Conservation (phyloP, 2,113 vertebrate genomes). For the Felis chaus region DNA sequence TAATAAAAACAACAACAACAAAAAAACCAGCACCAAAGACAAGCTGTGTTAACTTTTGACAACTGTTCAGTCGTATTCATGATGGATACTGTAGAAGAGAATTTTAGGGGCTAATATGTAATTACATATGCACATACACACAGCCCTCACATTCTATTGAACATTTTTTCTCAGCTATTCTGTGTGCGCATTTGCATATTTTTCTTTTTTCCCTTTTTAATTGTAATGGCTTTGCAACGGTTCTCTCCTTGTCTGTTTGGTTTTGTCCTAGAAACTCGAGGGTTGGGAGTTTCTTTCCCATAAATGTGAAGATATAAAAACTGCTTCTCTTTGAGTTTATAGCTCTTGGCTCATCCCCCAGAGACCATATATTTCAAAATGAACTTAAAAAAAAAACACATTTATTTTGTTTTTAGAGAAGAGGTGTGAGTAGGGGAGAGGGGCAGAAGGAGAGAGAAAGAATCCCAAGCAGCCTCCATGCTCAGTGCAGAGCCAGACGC, state of each 20-base stretch:
- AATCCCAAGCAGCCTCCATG: no score
- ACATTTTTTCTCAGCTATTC: neutral
- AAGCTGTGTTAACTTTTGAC: conserved; percentile 68
- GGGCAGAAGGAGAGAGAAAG: no score
- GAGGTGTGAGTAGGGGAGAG: no score
- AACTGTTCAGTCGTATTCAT: conserved; percentile 48
- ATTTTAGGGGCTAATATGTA: neutral
- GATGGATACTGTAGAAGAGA: neutral
- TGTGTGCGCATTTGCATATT: neutral
- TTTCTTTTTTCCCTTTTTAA: neutral
- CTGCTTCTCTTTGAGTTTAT: conserved; percentile 41
- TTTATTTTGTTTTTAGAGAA: no score
- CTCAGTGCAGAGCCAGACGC: no score
- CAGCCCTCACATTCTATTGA: neutral
- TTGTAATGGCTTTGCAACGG: neutral
- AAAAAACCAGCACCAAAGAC: conserved; percentile 68
- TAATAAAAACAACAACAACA: no score
- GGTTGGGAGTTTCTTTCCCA: neutral
- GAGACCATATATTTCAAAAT: conserved; percentile 39
- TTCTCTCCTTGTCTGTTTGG: neutral
- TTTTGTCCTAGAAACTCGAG: neutral
- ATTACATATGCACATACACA: neutral
- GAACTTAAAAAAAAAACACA: neutral
- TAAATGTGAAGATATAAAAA: conserved; percentile 67
- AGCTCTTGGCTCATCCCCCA: conserved; percentile 21